Conservation (phyloP, 2,888 invertebrate genomes). For the Priocnemis perturbator region DNA sequence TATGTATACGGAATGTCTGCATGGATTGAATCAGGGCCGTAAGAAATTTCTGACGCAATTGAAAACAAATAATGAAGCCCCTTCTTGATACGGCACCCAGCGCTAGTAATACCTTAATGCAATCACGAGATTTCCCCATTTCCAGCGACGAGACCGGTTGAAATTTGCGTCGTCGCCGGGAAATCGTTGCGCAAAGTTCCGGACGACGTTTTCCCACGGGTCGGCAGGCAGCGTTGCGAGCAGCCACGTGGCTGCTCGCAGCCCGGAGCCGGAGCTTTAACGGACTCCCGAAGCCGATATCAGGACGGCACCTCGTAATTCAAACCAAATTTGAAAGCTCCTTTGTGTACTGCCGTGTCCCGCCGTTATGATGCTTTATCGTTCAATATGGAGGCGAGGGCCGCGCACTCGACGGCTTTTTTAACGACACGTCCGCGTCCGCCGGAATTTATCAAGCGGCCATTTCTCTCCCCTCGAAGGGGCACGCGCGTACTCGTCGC, state of each 20-base stretch:
- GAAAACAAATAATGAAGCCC: too few relatives aligned
- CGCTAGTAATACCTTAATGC: too few relatives aligned
- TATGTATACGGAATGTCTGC: too few relatives aligned
- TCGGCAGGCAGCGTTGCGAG: background rate
- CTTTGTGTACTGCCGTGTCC: slow-evolving; percentile 28
- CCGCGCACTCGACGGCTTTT: background rate
- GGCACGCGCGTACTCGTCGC: too few relatives aligned
- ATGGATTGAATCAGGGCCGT: too few relatives aligned
- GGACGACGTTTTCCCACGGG: background rate
- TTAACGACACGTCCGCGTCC: too few relatives aligned
- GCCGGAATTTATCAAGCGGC: too few relatives aligned
- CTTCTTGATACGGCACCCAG: too few relatives aligned
- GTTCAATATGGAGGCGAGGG: slow-evolving; percentile 25
- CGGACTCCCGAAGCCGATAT: slow-evolving; percentile 11
- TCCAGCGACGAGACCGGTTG: background rate
- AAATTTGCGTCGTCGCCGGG: background rate
- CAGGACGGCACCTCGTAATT: slow-evolving; percentile 32
- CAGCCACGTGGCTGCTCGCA: background rate
- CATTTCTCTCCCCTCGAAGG: slow-evolving; percentile 9
- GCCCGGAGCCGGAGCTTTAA: slow-evolving; percentile 10
- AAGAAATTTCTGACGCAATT: too few relatives aligned
- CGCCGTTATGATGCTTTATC: slow-evolving; percentile 30
- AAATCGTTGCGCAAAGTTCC: background rate
- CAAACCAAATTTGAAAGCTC: slow-evolving; percentile 31
- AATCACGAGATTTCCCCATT: slow-evolving; percentile 7